Conservation (phyloP, 2,113 vertebrate genomes). For the Noctilio leporinus region DNA sequence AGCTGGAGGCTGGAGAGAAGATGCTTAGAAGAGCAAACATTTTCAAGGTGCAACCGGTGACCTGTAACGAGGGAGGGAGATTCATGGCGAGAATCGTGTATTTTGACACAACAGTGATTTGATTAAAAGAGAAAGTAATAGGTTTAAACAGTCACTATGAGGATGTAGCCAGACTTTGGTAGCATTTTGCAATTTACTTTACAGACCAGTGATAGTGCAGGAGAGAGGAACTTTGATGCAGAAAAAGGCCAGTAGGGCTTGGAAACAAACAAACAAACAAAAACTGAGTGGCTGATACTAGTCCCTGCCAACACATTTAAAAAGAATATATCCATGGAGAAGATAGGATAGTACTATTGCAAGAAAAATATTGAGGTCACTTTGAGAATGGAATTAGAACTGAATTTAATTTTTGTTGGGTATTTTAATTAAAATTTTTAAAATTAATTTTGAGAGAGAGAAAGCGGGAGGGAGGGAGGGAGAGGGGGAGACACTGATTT, state of each 20-base stretch:
- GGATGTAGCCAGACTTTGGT: conserved; percentile 92
- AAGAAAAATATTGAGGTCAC: not conserved
- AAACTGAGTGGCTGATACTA: not conserved
- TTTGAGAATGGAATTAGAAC: conserved; percentile 9
- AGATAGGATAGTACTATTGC: not conserved
- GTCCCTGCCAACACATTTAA: not conserved
- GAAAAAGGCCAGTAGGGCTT: conserved; percentile 76
- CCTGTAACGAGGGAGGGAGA: conserved; percentile 92
- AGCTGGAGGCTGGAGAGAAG: conserved; percentile 84
- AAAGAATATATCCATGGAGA: not conserved
- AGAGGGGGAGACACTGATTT: too few relatives aligned
- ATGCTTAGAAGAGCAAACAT: conserved; percentile 95
- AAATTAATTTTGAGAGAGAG: too few relatives aligned
- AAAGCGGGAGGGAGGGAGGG: too few relatives aligned
- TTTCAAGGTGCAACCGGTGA: conserved; percentile 96
- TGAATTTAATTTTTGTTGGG: conserved; percentile 6
- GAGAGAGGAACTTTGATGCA: conserved; percentile 86
- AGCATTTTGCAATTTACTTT: conserved; percentile 92
- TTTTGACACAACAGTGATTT: conserved; percentile 95
- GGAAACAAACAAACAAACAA: conserved; percentile 66
- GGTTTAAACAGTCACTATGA: conserved; percentile 95
- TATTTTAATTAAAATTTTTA: not conserved
- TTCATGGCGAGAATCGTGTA: conserved; percentile 93
- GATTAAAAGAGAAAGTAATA: conserved; percentile 99
- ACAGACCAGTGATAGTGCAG: conserved; percentile 86